Conservation (phyloP, 2,797 vertebrate species). For the Orestias chungarensis region DNA sequence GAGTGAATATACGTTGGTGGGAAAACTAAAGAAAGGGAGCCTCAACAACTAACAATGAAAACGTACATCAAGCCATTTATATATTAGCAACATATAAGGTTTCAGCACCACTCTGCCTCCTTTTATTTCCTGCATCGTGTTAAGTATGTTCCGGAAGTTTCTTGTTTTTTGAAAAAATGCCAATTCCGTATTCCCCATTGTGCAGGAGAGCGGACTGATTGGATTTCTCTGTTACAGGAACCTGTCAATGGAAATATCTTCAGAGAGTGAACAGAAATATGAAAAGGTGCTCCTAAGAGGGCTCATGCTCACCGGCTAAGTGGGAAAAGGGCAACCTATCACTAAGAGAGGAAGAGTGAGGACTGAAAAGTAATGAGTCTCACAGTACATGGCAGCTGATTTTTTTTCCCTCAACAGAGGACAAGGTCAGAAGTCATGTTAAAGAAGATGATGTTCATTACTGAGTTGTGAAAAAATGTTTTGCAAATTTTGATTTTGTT, state of each 20-base stretch:
- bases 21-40: background rate
- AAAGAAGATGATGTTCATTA: background rate
- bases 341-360: slow-evolving; percentile 6
- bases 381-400: slow-evolving; percentile 42
- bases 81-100: background rate
- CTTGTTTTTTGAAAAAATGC: background rate
- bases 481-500: background rate
- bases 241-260: slow-evolving; percentile 51
- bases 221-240: slow-evolving; percentile 53
- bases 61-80: background rate
- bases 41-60: background rate
- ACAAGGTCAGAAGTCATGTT: slow-evolving; percentile 8
- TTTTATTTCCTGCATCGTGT: background rate
- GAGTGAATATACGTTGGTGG: background rate
- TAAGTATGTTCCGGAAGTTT: background rate
- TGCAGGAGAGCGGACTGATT: slow-evolving; percentile 40
- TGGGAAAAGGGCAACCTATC: slow-evolving; percentile 22
- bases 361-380: slow-evolving; percentile 61
- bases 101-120: background rate
- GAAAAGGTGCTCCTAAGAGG: slow-evolving; percentile 18
- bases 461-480: background rate
- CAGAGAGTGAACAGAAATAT: slow-evolving; percentile 50
- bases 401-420: background rate
- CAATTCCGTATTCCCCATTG: background rate
- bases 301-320: background rate